Evolutionary conservation across 2,888 invertebrate species (phyloP).

Genomic region (Byasa hedistus): DNA sequence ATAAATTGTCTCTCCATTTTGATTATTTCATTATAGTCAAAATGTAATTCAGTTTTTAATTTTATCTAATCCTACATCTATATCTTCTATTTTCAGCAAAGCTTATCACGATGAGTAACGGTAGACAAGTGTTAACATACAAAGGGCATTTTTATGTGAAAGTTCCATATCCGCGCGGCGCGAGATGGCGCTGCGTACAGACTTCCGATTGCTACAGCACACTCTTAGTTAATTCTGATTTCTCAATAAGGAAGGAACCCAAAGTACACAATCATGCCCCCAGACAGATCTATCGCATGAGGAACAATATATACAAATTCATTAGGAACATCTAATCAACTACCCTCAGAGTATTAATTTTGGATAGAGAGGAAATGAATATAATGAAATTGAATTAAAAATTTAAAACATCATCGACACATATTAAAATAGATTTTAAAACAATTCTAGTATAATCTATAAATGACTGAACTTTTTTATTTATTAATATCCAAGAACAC

Average conservation of each 20-base stretch:
- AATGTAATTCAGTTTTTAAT: too few relatives aligned
- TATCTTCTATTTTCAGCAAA: conserved; percentile 36
- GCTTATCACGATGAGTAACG: conserved; percentile 47
- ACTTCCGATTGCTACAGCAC: conserved; percentile 45
- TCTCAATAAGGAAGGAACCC: conserved; percentile 46
- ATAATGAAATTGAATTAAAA: too few relatives aligned
- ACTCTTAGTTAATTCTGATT: conserved; percentile 45
- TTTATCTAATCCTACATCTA: too few relatives aligned
- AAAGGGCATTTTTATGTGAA: conserved; percentile 55
- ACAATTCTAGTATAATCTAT: too few relatives aligned
- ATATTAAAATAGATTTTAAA: too few relatives aligned
- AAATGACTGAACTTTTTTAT: too few relatives aligned
- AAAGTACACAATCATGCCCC: conserved; percentile 49
- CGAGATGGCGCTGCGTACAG: conserved; percentile 50
- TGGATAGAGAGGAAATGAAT: too few relatives aligned
- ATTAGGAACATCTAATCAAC: background rate
- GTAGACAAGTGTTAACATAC: conserved; percentile 51
- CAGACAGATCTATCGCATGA: conserved; percentile 38
- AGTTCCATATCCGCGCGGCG: conserved; percentile 45
- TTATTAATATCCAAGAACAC: too few relatives aligned
- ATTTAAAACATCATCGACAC: too few relatives aligned
- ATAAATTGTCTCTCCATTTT: too few relatives aligned
- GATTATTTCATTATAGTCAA: too few relatives aligned
- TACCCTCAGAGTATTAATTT: background rate
- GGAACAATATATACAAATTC: conserved; percentile 41